Percentiles rank a stretch among this genome's conserved stretches.
phyloP scores from a whole-genome alignment of 2,113 vertebrate species.

The Larimichthys crocea region DNA sequence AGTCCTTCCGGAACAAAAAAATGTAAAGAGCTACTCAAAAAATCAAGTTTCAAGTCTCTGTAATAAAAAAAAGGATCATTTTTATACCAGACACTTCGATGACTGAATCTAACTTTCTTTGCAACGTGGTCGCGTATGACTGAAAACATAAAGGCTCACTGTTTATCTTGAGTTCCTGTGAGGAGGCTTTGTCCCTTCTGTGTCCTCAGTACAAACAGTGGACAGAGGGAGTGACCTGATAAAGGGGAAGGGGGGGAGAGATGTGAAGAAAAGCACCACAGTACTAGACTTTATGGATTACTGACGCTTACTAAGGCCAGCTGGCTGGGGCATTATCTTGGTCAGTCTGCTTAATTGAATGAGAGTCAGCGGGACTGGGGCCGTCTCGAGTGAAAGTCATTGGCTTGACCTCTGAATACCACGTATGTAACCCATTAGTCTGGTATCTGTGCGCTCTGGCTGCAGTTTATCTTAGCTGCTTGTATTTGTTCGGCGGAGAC shows the following conservation, averaged over 20 bases:
- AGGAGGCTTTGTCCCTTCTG: constrained; percentile 21
- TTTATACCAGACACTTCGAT: background rate
- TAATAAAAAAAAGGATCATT: background rate
- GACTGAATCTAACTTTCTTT: too few species aligned
- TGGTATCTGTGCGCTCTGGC: constrained; percentile 57
- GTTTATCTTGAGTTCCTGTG: constrained; percentile 14
- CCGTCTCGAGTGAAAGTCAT: constrained; percentile 77
- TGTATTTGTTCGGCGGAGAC: constrained; percentile 55
- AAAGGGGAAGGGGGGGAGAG: constrained; percentile 26
- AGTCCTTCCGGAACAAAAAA: background rate
- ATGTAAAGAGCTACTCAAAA: background rate
- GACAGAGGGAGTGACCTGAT: constrained; percentile 55
- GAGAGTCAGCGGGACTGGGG: constrained; percentile 73
- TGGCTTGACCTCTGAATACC: constrained; percentile 78
- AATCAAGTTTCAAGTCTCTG: background rate
- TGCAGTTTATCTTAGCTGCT: constrained; percentile 60
- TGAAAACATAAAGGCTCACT: background rate
- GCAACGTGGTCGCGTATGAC: too few species aligned
- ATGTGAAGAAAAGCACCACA: constrained; percentile 59
- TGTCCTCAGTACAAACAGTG: constrained; percentile 39
- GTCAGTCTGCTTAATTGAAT: constrained; percentile 76
- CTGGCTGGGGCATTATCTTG: constrained; percentile 77
- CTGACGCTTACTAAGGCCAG: constrained; percentile 73
- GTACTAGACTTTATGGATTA: constrained; percentile 73
- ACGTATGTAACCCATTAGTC: constrained; percentile 70